Evolutionary conservation across 1,140 invertebrate genomes (phyloP), one percentile per base, ranked within the genome.

Genomic region (Pissodes strobi): DNA sequence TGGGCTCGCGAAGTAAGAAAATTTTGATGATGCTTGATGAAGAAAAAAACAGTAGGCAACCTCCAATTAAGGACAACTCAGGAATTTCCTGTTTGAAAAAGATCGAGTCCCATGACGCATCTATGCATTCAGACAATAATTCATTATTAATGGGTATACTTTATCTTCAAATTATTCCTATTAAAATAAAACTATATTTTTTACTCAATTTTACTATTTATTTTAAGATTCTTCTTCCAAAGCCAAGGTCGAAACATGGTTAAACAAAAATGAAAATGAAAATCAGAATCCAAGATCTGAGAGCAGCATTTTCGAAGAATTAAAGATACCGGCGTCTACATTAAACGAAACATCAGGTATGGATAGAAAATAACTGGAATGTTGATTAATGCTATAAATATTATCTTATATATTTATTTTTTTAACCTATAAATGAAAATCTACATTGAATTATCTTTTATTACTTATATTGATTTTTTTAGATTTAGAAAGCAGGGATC

Each of bases 151-250:
- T 41, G 17, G 38, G 38, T 41, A 41, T 41, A 41, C 38, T 41
- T 41, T 41, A 41, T 41, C 38, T 41, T 41, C 4, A 41, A 13
- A 41, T 41, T 13, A 41, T 41, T 41, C n/a, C n/a, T 5, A 41
- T 13, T 41, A 41, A n/a, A n/a, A 27, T 27, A 3, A 3, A 27
- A 41, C 4, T 41, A 5, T 49, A 22, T 49, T 49, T 18, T 3
- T 8, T 5, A 49, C 46, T 3, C 23, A 49, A 49, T 49, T 49
- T 49, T 49, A 17, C 13, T 49, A 49, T 49, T 49, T 49, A 49
- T 49, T 49, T 49, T 21, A 19, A 49, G 46, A 49, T 49, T 49
- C 18, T 49, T 49, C 46, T 5, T 49, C 46, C 13, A 49, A 49
- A 49, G 23, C 46, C 46, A 49, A 5, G 23, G 19, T 49, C 5